Percentiles rank a stretch among this genome's conserved stretches.
phyloP scores from a whole-genome alignment of 2,888 invertebrate genomes.

The Sisyra nigra region DNA sequence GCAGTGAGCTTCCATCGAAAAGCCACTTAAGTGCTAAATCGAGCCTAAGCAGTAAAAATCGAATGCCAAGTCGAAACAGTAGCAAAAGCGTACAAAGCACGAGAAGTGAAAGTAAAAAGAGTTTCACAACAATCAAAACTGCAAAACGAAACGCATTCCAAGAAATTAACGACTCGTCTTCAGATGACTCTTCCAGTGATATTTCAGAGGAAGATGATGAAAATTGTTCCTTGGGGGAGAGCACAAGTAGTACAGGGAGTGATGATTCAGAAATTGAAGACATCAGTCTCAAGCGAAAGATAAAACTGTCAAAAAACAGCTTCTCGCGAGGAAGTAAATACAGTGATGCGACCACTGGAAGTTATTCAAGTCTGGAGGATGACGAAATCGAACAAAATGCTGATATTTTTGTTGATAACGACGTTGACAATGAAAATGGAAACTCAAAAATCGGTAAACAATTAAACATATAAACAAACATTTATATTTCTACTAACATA shows the following conservation, averaged over 20 bases:
- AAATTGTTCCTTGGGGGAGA: constrained; percentile 21
- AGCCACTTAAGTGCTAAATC: no score
- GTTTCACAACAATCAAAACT: no score
- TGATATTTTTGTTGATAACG: constrained; percentile 24
- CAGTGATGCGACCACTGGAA: constrained; percentile 33
- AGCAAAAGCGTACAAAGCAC: no score
- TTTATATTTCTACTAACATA: neutral
- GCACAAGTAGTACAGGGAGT: constrained; percentile 9
- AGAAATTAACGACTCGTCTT: neutral
- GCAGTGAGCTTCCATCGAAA: no score
- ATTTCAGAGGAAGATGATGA: constrained; percentile 14
- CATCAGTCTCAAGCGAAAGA: constrained; percentile 19
- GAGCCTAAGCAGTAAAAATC: no score
- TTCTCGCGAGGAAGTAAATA: constrained; percentile 17
- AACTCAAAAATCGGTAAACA: constrained; percentile 26
- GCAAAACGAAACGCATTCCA: no score
- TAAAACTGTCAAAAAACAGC: neutral
- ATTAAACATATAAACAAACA: neutral
- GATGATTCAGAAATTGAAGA: constrained; percentile 17
- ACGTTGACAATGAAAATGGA: constrained; percentile 27
- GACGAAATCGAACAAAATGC: constrained; percentile 29
- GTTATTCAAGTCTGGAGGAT: constrained; percentile 35
- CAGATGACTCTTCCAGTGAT: constrained; percentile 11
- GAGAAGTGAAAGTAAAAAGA: no score
- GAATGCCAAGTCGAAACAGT: no score